Conservation (phyloP, 2,888 invertebrate species). For the Polyommatus icarus region DNA sequence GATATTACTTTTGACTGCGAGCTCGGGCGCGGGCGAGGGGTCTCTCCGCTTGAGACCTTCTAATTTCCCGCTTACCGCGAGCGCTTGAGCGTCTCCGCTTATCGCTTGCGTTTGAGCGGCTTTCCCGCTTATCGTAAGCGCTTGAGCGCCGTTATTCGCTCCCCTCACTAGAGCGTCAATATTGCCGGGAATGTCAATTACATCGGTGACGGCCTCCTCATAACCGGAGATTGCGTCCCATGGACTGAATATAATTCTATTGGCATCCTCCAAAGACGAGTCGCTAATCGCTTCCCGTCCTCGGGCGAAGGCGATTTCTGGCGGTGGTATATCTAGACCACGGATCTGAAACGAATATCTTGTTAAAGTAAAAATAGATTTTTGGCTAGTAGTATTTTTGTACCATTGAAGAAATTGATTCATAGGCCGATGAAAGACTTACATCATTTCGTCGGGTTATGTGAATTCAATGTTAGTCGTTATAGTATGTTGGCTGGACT, state of each 20-base stretch:
- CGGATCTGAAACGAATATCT: slow-evolving; percentile 58
- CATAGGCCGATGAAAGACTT: too few species aligned
- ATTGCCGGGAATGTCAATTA: slow-evolving; percentile 73
- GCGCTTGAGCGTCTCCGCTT: not conserved
- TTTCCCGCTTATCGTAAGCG: not conserved
- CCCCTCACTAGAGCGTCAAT: slow-evolving; percentile 46
- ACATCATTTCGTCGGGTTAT: too few species aligned
- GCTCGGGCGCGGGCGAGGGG: slow-evolving; percentile 56
- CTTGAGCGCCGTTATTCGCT: not conserved
- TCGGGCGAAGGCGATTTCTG: slow-evolving; percentile 56
- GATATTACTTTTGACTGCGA: slow-evolving; percentile 72
- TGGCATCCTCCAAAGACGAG: slow-evolving; percentile 74
- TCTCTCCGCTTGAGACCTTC: slow-evolving; percentile 50
- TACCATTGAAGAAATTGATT: not conserved
- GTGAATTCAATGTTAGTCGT: too few species aligned
- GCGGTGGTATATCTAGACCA: slow-evolving; percentile 70
- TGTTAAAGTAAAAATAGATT: slow-evolving; percentile 24
- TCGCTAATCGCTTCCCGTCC: slow-evolving; percentile 68
- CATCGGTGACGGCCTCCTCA: slow-evolving; percentile 70
- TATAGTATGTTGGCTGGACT: too few species aligned
- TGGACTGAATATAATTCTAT: slow-evolving; percentile 78
- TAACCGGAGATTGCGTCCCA: slow-evolving; percentile 74
- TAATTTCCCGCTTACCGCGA: not conserved
- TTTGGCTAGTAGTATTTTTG: not conserved
- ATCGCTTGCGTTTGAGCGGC: not conserved